Conservation (phyloP, 2,113 vertebrate genomes). For the Oreotrochilus melanogaster region DNA sequence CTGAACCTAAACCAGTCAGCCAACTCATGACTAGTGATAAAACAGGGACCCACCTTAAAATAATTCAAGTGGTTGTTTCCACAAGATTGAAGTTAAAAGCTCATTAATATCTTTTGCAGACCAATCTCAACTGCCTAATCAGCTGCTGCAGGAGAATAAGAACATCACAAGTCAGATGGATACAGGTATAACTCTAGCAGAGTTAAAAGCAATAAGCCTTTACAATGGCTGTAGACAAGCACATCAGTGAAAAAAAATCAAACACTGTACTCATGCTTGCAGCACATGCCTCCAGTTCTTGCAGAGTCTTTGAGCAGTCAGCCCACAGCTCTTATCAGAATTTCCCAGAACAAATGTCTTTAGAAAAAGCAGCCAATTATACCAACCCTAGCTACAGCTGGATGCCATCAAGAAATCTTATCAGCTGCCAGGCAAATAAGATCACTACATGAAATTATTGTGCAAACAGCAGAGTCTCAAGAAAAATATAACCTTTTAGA, state of each 20-base stretch:
- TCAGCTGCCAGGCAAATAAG: neutral
- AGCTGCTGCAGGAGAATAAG: neutral
- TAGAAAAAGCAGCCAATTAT: neutral
- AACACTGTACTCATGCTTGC: neutral
- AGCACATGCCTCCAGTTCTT: neutral
- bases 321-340: neutral
- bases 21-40: neutral
- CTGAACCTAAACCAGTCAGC: neutral
- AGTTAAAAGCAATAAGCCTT: neutral
- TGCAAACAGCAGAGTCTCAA: neutral
- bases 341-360: neutral
- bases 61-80: neutral
- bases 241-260: neutral
- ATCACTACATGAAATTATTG: neutral
- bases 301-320: neutral
- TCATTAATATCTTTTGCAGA: neutral
- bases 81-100: neutral
- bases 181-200: fast-evolving
- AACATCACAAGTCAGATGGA: neutral
- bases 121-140: neutral
- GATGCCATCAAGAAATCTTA: slow-evolving; percentile 9
- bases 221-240: neutral
- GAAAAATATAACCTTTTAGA: neutral
- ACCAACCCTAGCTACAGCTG: neutral
- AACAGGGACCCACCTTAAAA: neutral